Evolutionary conservation across 2,797 vertebrate species (phyloP), one percentile per base, ranked within the genome.

Genomic region (Pterois miles): DNA sequence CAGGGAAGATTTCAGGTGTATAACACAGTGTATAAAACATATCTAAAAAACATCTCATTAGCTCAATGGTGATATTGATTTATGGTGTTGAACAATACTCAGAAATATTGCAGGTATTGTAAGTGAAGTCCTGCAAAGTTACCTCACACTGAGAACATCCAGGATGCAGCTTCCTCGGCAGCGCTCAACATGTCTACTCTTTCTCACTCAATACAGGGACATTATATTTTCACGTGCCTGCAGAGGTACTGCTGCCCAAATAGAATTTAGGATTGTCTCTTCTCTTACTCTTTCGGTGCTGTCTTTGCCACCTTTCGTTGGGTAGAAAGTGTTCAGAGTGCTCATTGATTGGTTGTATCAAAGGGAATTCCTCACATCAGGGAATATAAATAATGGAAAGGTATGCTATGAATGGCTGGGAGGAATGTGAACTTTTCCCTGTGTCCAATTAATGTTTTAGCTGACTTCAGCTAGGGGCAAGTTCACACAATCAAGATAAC

Each of bases 401-500:
- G 83, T 88, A 84, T 65, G 85, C 87, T 89, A 88, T 38, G 73
- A 91, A 89, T 87, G 85, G 87, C 90, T 88, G 65, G 67, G 67
- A 91, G 92, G 83, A 86, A 93, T 90, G 86, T 93, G 93, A 95
- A 95, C 94, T 94, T 95, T 91, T 94, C 86, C 73, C 68, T 81
- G 82, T 91, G 92, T 93, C 89, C 94, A 96, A 95, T 96, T 95
- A 96, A 94, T 94, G 90, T 94, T 95, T 95, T 92, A 93, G 93
- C 94, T 95, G 93, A 94, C 92, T 94, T 93, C 91, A 94, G 92
- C 90, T 80, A 70, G 68, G 83, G 86, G 78, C 83, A 88, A 78
- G 86, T 84, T 92, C 81, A 83, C 83, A 84, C 91, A 90, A 91
- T 93, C 91, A 88, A 89, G 90, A 93, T 94, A 94, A 94, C 86